A percentile compares a stretch with the other conserved stretches of the same genome.
These are phyloP conservation scores for Nibea coibor DNA, from an alignment of 2,113 vertebrate species.

Conservation along the genomic window DNA sequence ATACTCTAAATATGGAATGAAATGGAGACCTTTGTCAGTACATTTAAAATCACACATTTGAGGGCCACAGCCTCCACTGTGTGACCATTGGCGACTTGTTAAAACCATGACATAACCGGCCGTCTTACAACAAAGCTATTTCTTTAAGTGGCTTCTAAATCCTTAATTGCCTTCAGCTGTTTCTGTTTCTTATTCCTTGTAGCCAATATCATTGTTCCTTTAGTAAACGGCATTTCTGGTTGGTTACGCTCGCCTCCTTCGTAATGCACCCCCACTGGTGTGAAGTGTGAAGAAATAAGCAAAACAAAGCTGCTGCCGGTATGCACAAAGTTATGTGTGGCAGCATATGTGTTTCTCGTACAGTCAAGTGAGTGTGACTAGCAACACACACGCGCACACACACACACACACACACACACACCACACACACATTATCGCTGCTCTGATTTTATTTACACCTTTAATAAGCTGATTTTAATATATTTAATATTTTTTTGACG, in stretches of 20 bases:
- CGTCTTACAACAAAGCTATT: neutral
- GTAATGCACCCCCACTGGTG: conserved; percentile 27
- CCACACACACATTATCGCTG: neutral
- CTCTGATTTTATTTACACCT: neutral
- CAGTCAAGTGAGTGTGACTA: conserved; percentile 11
- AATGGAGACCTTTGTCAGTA: neutral
- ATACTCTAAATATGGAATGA: neutral
- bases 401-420: neutral
- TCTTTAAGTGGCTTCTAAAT: conserved; percentile 3
- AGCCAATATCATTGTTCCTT: conserved; percentile 30
- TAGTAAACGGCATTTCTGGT: conserved; percentile 5
- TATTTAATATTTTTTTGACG: neutral
- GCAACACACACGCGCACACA: neutral
- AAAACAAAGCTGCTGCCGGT: conserved; percentile 38
- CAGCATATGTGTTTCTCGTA: conserved; percentile 14
- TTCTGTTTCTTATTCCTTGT: conserved; percentile 10
- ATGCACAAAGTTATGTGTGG: conserved; percentile 19
- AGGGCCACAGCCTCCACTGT: neutral
- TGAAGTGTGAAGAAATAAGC: conserved; percentile 43
- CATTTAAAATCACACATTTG: too few species aligned
- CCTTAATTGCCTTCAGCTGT: neutral
- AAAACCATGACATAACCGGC: neutral
- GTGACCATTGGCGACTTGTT: neutral
- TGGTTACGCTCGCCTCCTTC: conserved; percentile 26
- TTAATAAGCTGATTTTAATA: neutral